Base-by-base conservation (phyloP, 2,113 vertebrate genomes). In the Labrus mixtus region DNA sequence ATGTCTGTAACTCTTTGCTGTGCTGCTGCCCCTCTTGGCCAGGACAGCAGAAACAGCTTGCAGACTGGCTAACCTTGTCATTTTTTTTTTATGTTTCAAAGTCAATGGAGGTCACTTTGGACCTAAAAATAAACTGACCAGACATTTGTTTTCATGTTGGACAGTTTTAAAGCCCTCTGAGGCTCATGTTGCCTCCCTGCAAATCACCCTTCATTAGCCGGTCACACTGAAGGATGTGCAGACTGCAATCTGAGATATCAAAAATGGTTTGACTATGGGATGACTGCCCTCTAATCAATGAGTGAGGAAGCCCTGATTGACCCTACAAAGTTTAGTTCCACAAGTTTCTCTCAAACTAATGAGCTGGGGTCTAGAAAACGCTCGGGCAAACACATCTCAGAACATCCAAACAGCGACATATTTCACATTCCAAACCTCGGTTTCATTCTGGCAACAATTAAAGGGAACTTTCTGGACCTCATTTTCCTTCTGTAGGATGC, bases 371-470 rank as follows among this genome's bases (percentile, higher is more conserved):
- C 16, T 62, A 41, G 5, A 8, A 50, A 50, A 16, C 10, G 1
- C n/a, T 7, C 11, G 1, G 12, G 59, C 25, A 68, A 36, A 69
- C 17, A n/a, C 54, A 20, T 37, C 11, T 23, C 46, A 25, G 15
- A 54, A 54, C 15, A 9, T 65, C 12, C 16, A 50, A 68, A 60
- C 72, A 74, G 29, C 68, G 25, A 16, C 39, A 11, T 60, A 23
- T 53, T 84, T 76, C 58, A 73, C 7, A 79, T 77, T 73, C 68
- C 39, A 39, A 1, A 43, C n/a, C 45, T 62, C 6, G 6, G 54
- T 65, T 60, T 78, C 74, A 85, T 75, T 68, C 54, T 84, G 72
- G 64, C 29, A 68, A 59, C 8, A 29, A 15, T 45, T 4, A n/a
- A 39, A 36, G 12, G 65, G 77, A 69, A 53, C 3, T 66, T 81